phyloP scores from a whole-genome alignment of 2,797 vertebrate genomes.

The Crocidura indochinensis region DNA sequence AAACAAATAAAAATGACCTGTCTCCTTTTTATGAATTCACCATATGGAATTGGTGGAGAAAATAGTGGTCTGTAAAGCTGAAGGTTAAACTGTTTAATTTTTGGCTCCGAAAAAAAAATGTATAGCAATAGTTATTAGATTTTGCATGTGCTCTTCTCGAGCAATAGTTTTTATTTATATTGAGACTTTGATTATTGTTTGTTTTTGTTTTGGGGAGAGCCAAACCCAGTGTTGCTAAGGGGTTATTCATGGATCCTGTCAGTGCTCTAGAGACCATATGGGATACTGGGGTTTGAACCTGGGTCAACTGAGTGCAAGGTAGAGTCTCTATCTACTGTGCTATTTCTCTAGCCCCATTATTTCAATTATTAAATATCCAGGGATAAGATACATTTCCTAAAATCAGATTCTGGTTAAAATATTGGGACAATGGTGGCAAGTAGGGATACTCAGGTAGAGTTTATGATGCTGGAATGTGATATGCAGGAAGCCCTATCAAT shows the following conservation, averaged over 20 bases:
- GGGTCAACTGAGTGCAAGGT: no score
- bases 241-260: no score
- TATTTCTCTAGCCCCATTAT: no score
- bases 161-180: constrained; percentile 37
- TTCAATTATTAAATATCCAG: constrained; percentile 10
- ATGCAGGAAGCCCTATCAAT: no score
- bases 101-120: neutral
- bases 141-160: constrained; percentile 9
- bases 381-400: constrained; percentile 52
- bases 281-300: no score
- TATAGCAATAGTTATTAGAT: neutral
- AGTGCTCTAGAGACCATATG: no score
- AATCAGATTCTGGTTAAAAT: constrained; percentile 36
- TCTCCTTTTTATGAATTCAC: constrained; percentile 31
- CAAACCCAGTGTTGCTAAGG: no score
- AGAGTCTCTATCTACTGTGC: no score
- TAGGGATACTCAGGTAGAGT: no score
- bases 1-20: neutral
- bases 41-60: neutral
- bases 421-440: no score
- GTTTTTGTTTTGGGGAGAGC: no score
- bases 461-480: no score
- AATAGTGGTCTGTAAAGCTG: neutral
- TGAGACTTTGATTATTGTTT: constrained; percentile 43
- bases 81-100: neutral